Evolutionary conservation across 2,113 vertebrate species (phyloP).

Genomic region (Montifringilla adamsi): DNA sequence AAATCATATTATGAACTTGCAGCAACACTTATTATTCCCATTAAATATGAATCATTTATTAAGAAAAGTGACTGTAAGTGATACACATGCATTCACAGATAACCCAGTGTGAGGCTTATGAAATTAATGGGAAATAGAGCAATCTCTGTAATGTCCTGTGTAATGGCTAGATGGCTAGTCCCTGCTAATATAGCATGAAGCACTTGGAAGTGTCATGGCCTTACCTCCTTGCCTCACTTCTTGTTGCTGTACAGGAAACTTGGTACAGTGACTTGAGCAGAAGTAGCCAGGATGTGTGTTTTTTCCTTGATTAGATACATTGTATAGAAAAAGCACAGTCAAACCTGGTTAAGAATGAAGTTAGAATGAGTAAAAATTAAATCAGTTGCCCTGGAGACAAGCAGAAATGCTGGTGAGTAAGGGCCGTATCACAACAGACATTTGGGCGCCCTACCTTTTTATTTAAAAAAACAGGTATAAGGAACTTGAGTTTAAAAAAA

Average conservation of each 20-base stretch:
- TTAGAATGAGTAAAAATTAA: slow-evolving; percentile 10
- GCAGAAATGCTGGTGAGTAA: not conserved
- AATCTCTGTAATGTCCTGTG: slow-evolving; percentile 51
- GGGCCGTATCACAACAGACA: not conserved
- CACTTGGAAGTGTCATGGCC: not conserved
- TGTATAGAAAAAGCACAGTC: not conserved
- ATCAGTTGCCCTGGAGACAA: slow-evolving; percentile 12
- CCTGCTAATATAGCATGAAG: slow-evolving; percentile 23
- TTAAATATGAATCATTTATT: slow-evolving; percentile 62
- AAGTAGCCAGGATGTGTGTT: not conserved
- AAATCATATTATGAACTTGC: slow-evolving; percentile 48
- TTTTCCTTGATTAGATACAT: not conserved
- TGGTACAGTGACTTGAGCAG: rapidly evolving
- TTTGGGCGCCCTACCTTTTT: not conserved
- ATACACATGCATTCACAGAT: slow-evolving; percentile 13
- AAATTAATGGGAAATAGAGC: slow-evolving; percentile 26
- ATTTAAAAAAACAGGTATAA: not conserved
- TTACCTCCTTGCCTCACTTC: slow-evolving; percentile 19
- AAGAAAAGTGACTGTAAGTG: slow-evolving; percentile 37
- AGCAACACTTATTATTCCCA: slow-evolving; percentile 52
- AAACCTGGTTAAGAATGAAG: not conserved
- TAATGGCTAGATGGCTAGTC: slow-evolving; percentile 34
- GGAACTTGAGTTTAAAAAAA: not conserved
- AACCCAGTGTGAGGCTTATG: not conserved
- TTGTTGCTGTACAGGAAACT: not conserved